phyloP scores from a whole-genome alignment of 2,113 vertebrate species.

The Haliaeetus leucogaster region DNA sequence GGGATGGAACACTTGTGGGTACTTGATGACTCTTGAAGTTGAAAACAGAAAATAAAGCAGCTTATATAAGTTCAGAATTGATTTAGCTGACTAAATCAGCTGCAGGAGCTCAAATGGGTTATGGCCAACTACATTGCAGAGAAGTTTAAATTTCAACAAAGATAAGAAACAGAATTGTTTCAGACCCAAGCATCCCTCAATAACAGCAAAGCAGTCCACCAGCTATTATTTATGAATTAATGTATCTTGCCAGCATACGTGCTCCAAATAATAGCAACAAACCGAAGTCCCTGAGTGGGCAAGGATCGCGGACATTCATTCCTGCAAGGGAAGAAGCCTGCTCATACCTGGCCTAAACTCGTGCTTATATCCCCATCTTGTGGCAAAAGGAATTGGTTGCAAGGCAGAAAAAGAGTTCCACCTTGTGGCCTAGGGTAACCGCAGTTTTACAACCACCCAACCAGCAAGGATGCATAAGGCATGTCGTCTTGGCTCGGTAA shows the following conservation, averaged over 20 bases:
- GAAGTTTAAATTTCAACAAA: not conserved
- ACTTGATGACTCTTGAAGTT: not conserved
- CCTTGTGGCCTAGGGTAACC: not conserved
- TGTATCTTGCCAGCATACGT: not conserved
- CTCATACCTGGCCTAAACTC: not conserved
- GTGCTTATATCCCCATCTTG: slow-evolving; percentile 28
- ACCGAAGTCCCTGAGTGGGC: not conserved
- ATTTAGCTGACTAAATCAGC: not conserved
- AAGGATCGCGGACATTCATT: not conserved
- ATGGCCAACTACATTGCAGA: not conserved
- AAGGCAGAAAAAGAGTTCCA: not conserved
- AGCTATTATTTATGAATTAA: not conserved
- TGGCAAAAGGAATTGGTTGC: not conserved
- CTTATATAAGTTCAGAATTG: not conserved
- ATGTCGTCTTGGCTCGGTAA: not conserved
- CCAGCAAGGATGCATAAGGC: not conserved
- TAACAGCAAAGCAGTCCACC: not conserved
- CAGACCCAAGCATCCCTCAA: not conserved
- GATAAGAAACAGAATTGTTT: not conserved
- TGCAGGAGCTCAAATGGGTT: not conserved
- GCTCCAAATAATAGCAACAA: not conserved
- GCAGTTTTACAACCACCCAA: not conserved
- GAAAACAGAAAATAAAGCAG: not conserved
- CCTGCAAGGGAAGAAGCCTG: fast-evolving
- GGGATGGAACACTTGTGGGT: not conserved